Conservation (phyloP, 92 coral and sea anemone genomes). For the Phenganax marumi region DNA sequence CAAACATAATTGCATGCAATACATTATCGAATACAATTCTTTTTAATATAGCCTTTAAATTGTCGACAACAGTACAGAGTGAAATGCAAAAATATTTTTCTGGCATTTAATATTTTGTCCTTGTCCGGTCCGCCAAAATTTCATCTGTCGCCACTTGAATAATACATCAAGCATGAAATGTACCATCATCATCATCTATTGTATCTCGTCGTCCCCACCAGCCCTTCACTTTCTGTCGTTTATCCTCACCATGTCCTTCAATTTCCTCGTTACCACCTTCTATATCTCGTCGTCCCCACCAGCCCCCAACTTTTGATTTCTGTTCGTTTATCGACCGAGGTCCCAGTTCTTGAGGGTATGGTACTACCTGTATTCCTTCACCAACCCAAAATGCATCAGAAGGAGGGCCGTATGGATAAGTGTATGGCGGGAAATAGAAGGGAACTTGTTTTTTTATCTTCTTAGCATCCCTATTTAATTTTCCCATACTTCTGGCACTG, state of each 20-base stretch:
- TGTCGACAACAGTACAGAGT: too few species aligned
- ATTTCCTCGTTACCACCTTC: neutral
- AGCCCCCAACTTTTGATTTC: neutral
- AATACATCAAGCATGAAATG: too few species aligned
- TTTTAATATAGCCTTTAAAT: too few species aligned
- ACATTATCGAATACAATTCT: too few species aligned
- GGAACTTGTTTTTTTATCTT: conserved; percentile 6
- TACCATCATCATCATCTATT: neutral
- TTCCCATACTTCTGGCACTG: neutral
- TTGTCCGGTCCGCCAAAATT: too few species aligned
- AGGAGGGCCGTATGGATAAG: neutral
- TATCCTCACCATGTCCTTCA: neutral
- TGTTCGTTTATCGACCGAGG: neutral
- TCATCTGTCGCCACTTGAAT: too few species aligned
- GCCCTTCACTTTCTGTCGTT: conserved; percentile 4
- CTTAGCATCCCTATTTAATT: neutral
- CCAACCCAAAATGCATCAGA: neutral
- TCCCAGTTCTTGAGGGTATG: neutral
- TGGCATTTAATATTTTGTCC: too few species aligned
- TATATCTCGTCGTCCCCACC: conserved; percentile 20
- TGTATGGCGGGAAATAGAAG: neutral
- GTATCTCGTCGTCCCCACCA: conserved; percentile 26
- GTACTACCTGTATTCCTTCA: neutral
- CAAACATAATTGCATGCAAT: too few species aligned
- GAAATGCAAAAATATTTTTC: too few species aligned